phyloP scores from a whole-genome alignment of 2,888 invertebrate species.

The Fissipunctia ypsillon region DNA sequence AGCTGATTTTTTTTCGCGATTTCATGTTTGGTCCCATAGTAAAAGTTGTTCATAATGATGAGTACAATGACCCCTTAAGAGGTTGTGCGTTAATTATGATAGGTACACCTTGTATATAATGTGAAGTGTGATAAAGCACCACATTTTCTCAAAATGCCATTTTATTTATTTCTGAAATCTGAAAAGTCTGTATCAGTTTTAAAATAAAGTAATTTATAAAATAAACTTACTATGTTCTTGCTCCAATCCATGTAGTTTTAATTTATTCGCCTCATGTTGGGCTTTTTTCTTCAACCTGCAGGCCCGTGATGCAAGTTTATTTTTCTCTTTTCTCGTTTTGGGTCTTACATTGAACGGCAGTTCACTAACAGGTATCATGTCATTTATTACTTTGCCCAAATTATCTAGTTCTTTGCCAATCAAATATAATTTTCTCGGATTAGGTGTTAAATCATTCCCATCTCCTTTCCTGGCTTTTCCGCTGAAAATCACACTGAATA shows the following conservation, averaged over 20 bases:
- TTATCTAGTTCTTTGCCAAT: slow-evolving; percentile 98
- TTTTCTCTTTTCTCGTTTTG: slow-evolving; percentile 99
- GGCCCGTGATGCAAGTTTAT: slow-evolving; percentile 98
- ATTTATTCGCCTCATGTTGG: slow-evolving; percentile 99
- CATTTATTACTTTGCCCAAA: slow-evolving; percentile 97
- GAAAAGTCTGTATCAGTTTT: neutral
- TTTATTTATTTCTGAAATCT: no score
- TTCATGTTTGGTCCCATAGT: no score
- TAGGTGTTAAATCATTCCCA: slow-evolving; percentile 99
- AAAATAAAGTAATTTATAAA: neutral
- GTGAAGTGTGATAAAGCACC: no score
- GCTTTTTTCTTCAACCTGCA: slow-evolving; percentile 99
- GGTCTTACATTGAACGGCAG: slow-evolving; percentile 96
- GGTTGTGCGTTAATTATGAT: no score
- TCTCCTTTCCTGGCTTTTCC: slow-evolving; percentile 98
- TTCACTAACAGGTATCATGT: slow-evolving; percentile 98
- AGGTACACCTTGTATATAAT: no score
- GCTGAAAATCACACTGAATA: slow-evolving; percentile 81
- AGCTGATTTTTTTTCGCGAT: no score
- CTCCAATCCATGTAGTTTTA: slow-evolving; percentile 98
- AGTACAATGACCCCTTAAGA: no score
- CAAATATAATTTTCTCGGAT: slow-evolving; percentile 96
- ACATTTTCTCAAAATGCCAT: neutral
- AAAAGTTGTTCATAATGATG: no score
- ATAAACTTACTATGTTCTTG: slow-evolving; percentile 96